Base-by-base conservation (phyloP, 2,797 vertebrate species). In the Cyclura pinguis region DNA sequence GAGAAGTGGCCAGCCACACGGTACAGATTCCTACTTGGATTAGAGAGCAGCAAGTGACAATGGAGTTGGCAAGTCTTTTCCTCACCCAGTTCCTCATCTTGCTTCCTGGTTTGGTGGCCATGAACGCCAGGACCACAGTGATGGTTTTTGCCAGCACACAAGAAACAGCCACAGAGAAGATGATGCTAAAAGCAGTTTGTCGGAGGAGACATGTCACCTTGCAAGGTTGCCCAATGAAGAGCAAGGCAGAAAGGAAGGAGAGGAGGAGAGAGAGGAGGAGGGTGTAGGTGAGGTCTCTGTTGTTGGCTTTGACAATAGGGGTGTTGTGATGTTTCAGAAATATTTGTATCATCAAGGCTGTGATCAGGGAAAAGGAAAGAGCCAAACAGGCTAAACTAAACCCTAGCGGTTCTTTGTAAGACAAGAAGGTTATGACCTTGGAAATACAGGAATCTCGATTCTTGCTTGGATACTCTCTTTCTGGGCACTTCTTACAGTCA, bases 401-500 rank as follows among this genome's bases (percentile, higher is more conserved):
- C 3, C 80, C 87, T 13, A 88, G 47, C 42, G 80, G 52, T 12
- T 88, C 80, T 73, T 82, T 55, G 38, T 73, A 88, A 14, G 35
- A 57, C 24, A 82, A 59, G 52, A 88, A 82, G 38, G 4, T 82
- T 20, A 83, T 5, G 13, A 4, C 13, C 38, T 83, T 88, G 80
- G 35, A 67, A 59, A 88, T n/a, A 59, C 80, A 88, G 6, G 22
- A 35, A 32, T 82, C 80, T 7, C 42, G 35, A 42, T 47, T 38
- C 13, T 1, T 59, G 18, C 12, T 88, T 38, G 80, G 67, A 59
- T 82, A 74, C 4, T 74, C 35, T 3, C 55, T 50, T 12, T 72
- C 78, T 81, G 14, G 16, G 20, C 86, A 81, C 72, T 29, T 81
- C 38, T 55, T 27, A 32, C 87, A 88, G n/a, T 88, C 87, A 55